These are phyloP conservation scores for Orius laevigatus DNA, from an alignment of 1,140 invertebrate species.

Conservation along the genomic window DNA sequence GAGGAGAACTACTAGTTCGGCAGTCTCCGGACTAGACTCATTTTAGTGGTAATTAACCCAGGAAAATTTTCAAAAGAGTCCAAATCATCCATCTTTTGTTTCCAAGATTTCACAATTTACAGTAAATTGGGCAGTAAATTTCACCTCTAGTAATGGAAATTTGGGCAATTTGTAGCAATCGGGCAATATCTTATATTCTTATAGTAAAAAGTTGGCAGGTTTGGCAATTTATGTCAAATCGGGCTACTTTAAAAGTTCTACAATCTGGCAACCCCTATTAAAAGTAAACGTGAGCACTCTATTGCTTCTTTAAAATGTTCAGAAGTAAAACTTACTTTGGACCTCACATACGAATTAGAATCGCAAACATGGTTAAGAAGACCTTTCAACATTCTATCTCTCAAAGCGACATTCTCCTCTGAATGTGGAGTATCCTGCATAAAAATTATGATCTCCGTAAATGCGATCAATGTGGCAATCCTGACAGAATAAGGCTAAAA, in stretches of 20 bases:
- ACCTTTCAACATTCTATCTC: slow-evolving; percentile 54
- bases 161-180: background rate
- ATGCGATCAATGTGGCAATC: slow-evolving; percentile 60
- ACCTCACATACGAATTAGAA: slow-evolving; percentile 62
- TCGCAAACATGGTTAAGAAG: slow-evolving; percentile 71
- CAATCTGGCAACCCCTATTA: too few species aligned
- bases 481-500: slow-evolving; percentile 58
- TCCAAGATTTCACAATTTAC: too few species aligned
- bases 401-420: slow-evolving; percentile 40
- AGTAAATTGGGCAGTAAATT: too few species aligned
- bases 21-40: too few species aligned
- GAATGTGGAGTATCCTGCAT: slow-evolving; percentile 51
- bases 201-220: too few species aligned
- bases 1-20: too few species aligned
- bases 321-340: slow-evolving; percentile 35
- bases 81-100: too few species aligned
- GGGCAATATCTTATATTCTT: slow-evolving; percentile 2
- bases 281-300: too few species aligned
- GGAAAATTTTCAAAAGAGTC: too few species aligned
- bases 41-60: too few species aligned
- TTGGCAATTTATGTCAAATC: too few species aligned
- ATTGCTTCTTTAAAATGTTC: background rate
- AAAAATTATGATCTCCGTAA: slow-evolving; percentile 52
- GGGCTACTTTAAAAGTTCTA: too few species aligned
- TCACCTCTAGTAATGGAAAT: background rate